phyloP scores from a whole-genome alignment of 2,888 invertebrate genomes.

The Andrena flavipes region DNA sequence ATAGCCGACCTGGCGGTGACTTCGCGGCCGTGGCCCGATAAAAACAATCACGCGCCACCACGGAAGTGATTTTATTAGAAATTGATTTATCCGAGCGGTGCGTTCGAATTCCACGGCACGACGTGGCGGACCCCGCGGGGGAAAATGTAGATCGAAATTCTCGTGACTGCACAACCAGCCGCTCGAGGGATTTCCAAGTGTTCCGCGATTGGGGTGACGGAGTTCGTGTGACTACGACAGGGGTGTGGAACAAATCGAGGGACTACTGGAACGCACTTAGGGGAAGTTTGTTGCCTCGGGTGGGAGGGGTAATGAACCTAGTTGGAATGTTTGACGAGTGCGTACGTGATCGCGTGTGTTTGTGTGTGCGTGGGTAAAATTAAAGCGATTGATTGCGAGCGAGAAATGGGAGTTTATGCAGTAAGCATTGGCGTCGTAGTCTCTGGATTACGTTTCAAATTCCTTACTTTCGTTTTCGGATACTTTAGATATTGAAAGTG shows the following conservation, averaged over 20 bases:
- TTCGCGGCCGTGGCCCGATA: slow-evolving; percentile 7
- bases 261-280: neutral
- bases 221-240: neutral
- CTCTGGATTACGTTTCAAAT: too few relatives aligned
- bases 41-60: slow-evolving; percentile 21
- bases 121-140: neutral
- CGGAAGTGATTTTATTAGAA: slow-evolving; percentile 20
- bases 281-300: too few relatives aligned
- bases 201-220: neutral
- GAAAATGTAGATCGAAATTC: neutral
- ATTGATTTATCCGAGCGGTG: slow-evolving; percentile 22
- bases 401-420: too few relatives aligned
- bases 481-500: too few relatives aligned
- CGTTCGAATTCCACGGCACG: slow-evolving; percentile 8
- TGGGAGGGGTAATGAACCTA: too few relatives aligned
- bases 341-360: too few relatives aligned
- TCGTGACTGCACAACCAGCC: neutral
- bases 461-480: too few relatives aligned
- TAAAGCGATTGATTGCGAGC: too few relatives aligned
- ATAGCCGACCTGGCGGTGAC: slow-evolving; percentile 19
- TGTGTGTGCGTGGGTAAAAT: too few relatives aligned
- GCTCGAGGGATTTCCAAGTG: neutral
- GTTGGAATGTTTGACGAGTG: too few relatives aligned
- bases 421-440: too few relatives aligned
- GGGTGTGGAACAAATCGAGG: neutral